These are phyloP conservation scores for Amphilophus citrinellus DNA, from an alignment of 2,113 vertebrate genomes.

Conservation along the genomic window DNA sequence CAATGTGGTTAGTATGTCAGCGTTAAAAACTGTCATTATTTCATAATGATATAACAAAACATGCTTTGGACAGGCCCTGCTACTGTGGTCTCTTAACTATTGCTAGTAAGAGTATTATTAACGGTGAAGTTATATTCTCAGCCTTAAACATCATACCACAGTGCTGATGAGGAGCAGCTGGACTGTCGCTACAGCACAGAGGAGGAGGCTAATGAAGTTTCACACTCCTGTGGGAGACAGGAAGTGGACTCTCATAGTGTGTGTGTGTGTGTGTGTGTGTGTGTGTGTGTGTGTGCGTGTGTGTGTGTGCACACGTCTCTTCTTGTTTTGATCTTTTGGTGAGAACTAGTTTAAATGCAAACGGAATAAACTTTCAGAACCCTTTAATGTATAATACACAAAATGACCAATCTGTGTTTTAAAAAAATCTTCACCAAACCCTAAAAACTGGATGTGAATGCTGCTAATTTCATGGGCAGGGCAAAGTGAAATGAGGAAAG, in stretches of 20 bases:
- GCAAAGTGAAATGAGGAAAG: too few relatives aligned
- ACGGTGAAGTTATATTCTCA: background rate
- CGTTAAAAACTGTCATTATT: background rate
- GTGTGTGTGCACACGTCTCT: background rate
- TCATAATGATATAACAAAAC: background rate
- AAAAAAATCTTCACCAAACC: background rate
- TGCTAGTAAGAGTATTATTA: background rate
- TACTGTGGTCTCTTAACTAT: background rate
- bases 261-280: background rate
- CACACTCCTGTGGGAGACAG: slow-evolving; percentile 56
- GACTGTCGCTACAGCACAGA: slow-evolving; percentile 26
- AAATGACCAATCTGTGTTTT: background rate
- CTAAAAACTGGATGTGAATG: background rate
- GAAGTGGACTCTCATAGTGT: slow-evolving; percentile 41
- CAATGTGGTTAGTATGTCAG: background rate
- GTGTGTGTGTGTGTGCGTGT: slow-evolving; percentile 10
- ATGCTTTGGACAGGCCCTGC: background rate
- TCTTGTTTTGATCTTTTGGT: slow-evolving; percentile 14
- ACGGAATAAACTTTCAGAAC: background rate
- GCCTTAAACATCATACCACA: background rate
- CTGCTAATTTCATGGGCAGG: background rate
- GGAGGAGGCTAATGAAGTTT: slow-evolving; percentile 66
- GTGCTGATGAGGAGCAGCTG: slow-evolving; percentile 54
- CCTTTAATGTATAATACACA: background rate
- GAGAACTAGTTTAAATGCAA: background rate